These are phyloP conservation scores for Siniperca scherzeri DNA, from an alignment of 2,797 vertebrate genomes.

Conservation along the genomic window DNA sequence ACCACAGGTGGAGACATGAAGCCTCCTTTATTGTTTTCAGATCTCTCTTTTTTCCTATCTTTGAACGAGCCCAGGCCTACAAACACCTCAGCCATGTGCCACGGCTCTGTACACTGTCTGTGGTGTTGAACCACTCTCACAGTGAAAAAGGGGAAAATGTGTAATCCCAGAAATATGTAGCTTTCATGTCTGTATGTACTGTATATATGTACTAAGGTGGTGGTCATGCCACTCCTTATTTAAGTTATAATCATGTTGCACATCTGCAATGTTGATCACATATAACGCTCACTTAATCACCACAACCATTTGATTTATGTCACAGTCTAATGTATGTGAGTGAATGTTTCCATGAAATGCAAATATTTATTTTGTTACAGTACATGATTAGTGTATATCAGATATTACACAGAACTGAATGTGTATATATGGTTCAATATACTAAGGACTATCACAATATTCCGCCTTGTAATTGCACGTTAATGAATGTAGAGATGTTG, in stretches of 20 bases:
- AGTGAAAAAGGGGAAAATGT: constrained; percentile 57
- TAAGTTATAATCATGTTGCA: constrained; percentile 71
- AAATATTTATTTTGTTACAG: constrained; percentile 80
- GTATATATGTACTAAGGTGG: constrained; percentile 68
- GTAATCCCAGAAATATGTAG: constrained; percentile 81
- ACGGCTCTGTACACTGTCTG: constrained; percentile 51
- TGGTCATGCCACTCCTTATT: constrained; percentile 60
- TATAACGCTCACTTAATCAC: constrained; percentile 57
- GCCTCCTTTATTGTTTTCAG: constrained; percentile 44
- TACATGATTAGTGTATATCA: constrained; percentile 64
- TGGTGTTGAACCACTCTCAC: constrained; percentile 45
- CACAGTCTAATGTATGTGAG: constrained; percentile 61
- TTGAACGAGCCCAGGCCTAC: constrained; percentile 60
- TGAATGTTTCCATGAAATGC: constrained; percentile 79
- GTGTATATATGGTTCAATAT: constrained; percentile 76
- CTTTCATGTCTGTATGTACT: constrained; percentile 71
- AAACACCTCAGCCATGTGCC: constrained; percentile 70
- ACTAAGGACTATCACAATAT: constrained; percentile 77
- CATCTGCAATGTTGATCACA: constrained; percentile 63
- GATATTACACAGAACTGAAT: constrained; percentile 72
- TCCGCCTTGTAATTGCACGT: constrained; percentile 80
- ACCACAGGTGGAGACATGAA: constrained; percentile 67
- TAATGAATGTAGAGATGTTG: constrained; percentile 76
- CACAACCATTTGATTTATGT: constrained; percentile 42
- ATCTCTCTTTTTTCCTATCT: constrained; percentile 41